Percentiles rank a stretch among this genome's conserved stretches.
Conservation (phyloP, 1,140 invertebrate genomes). For the Zelostemma sp. region DNA sequence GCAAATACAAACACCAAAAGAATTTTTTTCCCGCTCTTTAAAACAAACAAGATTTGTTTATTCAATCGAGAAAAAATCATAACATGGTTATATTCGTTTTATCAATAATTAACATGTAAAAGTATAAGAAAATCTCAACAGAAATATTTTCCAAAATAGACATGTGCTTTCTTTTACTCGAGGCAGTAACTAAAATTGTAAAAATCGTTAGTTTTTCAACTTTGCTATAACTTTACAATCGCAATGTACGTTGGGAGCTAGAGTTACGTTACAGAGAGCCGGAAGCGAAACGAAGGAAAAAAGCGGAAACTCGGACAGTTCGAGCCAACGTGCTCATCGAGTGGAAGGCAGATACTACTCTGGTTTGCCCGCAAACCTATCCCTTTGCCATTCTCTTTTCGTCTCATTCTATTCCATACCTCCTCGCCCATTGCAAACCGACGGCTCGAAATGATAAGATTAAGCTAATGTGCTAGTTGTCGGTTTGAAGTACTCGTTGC, state of each 20-base stretch:
- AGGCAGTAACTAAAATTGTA: too few species aligned
- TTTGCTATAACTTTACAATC: conserved; percentile 10
- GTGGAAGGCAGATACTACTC: conserved; percentile 59
- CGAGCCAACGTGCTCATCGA: conserved; percentile 61
- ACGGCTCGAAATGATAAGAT: conserved; percentile 42
- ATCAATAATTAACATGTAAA: too few species aligned
- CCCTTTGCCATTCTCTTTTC: conserved; percentile 16
- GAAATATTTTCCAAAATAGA: too few species aligned
- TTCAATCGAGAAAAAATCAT: too few species aligned
- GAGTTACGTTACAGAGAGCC: conserved; percentile 18
- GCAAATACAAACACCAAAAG: too few species aligned
- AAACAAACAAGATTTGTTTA: too few species aligned
- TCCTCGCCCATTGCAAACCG: conserved; percentile 28
- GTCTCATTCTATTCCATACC: conserved; percentile 5
- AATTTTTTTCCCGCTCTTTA: too few species aligned
- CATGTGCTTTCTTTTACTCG: too few species aligned
- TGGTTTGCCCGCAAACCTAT: conserved; percentile 22
- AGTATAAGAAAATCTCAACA: too few species aligned
- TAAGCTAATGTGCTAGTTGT: conserved; percentile 33
- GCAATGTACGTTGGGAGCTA: conserved; percentile 3
- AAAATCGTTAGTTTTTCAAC: too few species aligned
- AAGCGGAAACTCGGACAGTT: conserved; percentile 38
- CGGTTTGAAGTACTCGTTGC: conserved; percentile 13
- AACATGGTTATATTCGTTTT: too few species aligned
- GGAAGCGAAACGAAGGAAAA: conserved; percentile 41